Conservation (phyloP, 1,140 invertebrate genomes). For the Pseudomyrmex gracilis region DNA sequence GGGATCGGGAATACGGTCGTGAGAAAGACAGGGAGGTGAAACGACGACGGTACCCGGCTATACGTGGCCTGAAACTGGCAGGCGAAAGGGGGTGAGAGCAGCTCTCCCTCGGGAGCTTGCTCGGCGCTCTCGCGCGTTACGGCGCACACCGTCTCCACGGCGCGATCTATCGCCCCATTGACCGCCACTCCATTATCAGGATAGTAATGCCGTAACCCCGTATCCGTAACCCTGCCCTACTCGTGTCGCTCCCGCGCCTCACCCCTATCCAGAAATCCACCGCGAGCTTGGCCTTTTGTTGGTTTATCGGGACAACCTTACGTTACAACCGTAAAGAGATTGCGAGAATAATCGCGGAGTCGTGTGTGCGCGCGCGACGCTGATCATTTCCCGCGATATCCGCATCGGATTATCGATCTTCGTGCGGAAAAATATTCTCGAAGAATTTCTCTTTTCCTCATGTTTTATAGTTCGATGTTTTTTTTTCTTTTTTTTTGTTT, state of each 20-base stretch:
- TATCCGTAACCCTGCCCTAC: constrained; percentile 70
- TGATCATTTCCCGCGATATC: background rate
- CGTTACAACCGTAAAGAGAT: constrained; percentile 29
- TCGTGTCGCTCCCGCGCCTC: constrained; percentile 46
- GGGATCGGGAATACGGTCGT: constrained; percentile 18
- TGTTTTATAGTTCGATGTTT: background rate
- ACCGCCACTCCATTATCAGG: constrained; percentile 82
- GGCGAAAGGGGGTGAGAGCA: constrained; percentile 60
- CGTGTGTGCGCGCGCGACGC: background rate
- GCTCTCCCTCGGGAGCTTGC: constrained; percentile 70
- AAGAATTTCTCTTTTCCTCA: background rate
- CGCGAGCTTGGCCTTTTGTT: constrained; percentile 40
- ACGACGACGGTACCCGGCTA: constrained; percentile 51
- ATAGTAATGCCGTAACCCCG: constrained; percentile 76
- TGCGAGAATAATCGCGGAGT: constrained; percentile 28
- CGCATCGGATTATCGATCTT: background rate
- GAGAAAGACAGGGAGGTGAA: constrained; percentile 58
- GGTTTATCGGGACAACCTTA: constrained; percentile 61
- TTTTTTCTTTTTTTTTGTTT: background rate
- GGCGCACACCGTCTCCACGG: constrained; percentile 65
- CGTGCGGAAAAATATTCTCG: background rate
- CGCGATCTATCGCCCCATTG: constrained; percentile 81
- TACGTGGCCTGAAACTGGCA: constrained; percentile 65
- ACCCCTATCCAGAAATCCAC: constrained; percentile 14
- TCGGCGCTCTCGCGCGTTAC: constrained; percentile 72